These are phyloP conservation scores for Naso thynnoides DNA, from an alignment of 2,797 vertebrate species.

Conservation along the genomic window DNA sequence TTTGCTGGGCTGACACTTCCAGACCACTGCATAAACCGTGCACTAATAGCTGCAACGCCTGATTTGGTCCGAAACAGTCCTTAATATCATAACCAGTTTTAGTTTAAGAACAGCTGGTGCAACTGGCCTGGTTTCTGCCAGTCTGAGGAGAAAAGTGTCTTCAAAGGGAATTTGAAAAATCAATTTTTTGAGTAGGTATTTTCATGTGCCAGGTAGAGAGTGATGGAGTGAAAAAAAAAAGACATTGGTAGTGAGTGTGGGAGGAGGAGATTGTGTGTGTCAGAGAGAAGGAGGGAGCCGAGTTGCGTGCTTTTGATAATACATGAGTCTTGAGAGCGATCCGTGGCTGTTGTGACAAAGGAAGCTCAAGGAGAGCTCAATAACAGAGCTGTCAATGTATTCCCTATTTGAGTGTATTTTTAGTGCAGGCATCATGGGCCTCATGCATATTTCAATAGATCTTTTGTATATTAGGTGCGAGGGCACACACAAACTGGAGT, in stretches of 20 bases:
- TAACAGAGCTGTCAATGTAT: constrained; percentile 91
- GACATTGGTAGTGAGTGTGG: constrained; percentile 11
- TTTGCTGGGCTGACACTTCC: no score
- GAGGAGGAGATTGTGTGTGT: constrained; percentile 27
- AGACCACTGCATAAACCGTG: no score
- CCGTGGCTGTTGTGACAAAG: constrained; percentile 77
- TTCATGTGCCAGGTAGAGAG: constrained; percentile 34
- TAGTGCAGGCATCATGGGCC: constrained; percentile 87
- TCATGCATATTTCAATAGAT: constrained; percentile 92
- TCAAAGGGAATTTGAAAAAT: neutral
- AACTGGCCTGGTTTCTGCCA: neutral
- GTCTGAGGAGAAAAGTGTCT: neutral
- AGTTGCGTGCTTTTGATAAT: constrained; percentile 76
- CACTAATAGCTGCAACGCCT: no score
- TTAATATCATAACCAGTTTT: neutral
- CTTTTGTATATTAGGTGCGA: constrained; percentile 88
- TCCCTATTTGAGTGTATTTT: constrained; percentile 90
- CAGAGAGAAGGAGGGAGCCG: constrained; percentile 34
- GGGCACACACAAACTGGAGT: constrained; percentile 82
- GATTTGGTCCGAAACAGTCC: neutral
- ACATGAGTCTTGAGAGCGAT: constrained; percentile 79
- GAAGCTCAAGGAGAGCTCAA: constrained; percentile 90
- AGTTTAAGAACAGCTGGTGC: neutral
- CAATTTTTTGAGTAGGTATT: constrained; percentile 1
- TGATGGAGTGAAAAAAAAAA: constrained; percentile 19